These are phyloP conservation scores for Hippopotamus amphibius DNA, from an alignment of 2,113 vertebrate genomes.

Conservation along the genomic window DNA sequence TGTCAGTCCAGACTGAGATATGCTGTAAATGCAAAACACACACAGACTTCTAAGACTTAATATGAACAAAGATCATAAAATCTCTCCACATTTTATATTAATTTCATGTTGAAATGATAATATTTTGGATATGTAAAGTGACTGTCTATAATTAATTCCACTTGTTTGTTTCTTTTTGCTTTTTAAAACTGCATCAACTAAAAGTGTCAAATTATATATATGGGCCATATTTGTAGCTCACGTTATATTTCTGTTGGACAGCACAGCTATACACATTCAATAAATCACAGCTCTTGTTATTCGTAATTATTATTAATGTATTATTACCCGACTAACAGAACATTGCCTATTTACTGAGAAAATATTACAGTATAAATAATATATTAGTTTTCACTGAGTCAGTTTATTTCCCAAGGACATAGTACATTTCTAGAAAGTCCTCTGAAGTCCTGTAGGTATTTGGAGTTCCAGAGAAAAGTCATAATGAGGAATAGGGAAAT, in stretches of 20 bases:
- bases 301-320: background rate
- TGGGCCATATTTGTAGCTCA: background rate
- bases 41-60: background rate
- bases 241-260: background rate
- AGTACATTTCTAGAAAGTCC: slow-evolving; percentile 38
- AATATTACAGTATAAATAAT: background rate
- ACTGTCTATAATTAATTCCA: background rate
- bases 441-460: background rate
- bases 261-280: background rate
- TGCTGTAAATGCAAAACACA: background rate
- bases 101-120: background rate
- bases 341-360: background rate
- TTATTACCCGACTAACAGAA: background rate
- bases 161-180: background rate
- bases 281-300: background rate
- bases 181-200: background rate
- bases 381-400: background rate
- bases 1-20: background rate
- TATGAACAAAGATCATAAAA: background rate
- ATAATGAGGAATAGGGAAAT: background rate
- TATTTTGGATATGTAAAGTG: slow-evolving; percentile 27
- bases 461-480: background rate
- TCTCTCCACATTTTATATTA: background rate
- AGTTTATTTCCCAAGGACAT: background rate
- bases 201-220: background rate